These are phyloP conservation scores for Charadrius vociferus DNA, from an alignment of 2,113 vertebrate species.

Conservation along the genomic window DNA sequence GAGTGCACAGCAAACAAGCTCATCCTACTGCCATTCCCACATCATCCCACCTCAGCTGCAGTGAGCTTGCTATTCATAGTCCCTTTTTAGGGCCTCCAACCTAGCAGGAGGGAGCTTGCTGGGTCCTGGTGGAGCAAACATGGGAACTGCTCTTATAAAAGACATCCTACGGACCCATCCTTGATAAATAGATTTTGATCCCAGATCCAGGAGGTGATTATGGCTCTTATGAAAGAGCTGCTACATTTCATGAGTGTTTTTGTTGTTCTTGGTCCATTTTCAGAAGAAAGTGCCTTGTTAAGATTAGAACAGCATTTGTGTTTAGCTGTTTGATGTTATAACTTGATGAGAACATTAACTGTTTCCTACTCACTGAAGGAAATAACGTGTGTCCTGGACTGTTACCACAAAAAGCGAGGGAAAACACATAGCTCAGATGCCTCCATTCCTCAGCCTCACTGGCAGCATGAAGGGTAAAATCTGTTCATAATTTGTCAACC, in stretches of 20 bases:
- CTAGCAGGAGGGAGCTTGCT: background rate
- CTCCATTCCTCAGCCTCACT: background rate
- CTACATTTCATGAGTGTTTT: background rate
- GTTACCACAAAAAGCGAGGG: background rate
- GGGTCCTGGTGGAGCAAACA: background rate
- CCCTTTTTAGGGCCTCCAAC: background rate
- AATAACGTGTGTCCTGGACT: background rate
- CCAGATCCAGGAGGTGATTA: background rate
- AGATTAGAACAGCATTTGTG: background rate
- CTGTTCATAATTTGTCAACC: background rate
- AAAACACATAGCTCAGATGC: background rate
- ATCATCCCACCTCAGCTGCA: background rate
- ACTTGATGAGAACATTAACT: background rate
- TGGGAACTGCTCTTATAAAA: background rate
- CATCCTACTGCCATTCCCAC: background rate
- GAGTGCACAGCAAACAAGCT: background rate
- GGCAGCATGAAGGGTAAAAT: background rate
- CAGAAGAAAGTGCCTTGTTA: background rate
- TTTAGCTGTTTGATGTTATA: background rate
- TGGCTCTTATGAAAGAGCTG: background rate
- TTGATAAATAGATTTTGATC: background rate
- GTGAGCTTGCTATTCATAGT: background rate
- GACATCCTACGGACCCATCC: background rate
- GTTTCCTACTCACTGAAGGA: background rate
- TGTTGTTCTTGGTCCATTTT: slow-evolving; percentile 33